phyloP scores from a whole-genome alignment of 1,140 invertebrate species.

The Pogonomyrmex californicus region DNA sequence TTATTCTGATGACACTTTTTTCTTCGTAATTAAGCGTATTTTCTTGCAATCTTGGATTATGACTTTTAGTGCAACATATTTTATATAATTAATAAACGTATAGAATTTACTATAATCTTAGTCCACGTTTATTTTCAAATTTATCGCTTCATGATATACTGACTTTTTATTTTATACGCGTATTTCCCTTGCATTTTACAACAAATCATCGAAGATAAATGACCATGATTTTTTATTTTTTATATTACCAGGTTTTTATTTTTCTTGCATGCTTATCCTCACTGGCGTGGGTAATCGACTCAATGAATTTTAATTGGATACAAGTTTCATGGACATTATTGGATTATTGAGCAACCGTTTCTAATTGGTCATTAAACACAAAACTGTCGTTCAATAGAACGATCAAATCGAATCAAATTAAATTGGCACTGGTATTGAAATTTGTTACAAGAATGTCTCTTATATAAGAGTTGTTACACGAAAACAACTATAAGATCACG shows the following conservation, averaged over 20 bases:
- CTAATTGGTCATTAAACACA: conserved; percentile 51
- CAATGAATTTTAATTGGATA: conserved; percentile 48
- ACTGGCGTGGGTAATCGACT: conserved; percentile 14
- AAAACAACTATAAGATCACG: not conserved
- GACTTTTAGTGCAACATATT: conserved; percentile 11
- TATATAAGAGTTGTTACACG: not conserved
- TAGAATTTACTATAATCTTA: conserved; percentile 40
- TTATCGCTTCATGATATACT: conserved; percentile 5
- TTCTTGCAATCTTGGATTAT: conserved; percentile 50
- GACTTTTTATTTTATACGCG: conserved; percentile 29
- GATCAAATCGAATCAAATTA: not conserved
- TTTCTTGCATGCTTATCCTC: conserved; percentile 4
- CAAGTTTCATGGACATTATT: conserved; percentile 18
- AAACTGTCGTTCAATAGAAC: not conserved
- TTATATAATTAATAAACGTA: conserved; percentile 58
- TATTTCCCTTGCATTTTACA: conserved; percentile 5
- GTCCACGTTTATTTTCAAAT: conserved; percentile 32
- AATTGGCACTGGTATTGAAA: not conserved
- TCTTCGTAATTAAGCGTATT: conserved; percentile 53
- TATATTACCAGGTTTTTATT: conserved; percentile 15
- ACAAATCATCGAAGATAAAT: not conserved
- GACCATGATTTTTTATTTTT: too few relatives aligned
- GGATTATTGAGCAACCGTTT: conserved; percentile 24
- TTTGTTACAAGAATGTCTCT: not conserved
- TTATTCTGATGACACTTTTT: conserved; percentile 37